These are phyloP conservation scores for Conopomorpha cramerella DNA, from an alignment of 1,140 invertebrate species.

Conservation along the genomic window DNA sequence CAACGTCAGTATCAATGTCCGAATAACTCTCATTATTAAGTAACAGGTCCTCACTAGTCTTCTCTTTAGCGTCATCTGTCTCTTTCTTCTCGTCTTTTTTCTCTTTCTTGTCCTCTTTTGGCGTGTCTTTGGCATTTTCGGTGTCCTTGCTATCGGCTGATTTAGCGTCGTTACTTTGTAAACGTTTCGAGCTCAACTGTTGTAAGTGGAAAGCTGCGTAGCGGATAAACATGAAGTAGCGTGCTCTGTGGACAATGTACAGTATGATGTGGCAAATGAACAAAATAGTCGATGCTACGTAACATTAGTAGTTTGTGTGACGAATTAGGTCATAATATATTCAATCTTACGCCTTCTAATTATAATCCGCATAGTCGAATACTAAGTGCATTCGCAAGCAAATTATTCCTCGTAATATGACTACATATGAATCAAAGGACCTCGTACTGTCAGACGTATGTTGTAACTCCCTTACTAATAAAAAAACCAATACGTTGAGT, in stretches of 20 bases:
- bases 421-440: no score
- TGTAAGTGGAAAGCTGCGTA: slow-evolving; percentile 93
- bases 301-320: no score
- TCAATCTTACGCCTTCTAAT: no score
- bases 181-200: slow-evolving; percentile 70
- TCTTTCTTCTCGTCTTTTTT: slow-evolving; percentile 21
- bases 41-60: slow-evolving; percentile 34
- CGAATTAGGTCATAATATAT: no score
- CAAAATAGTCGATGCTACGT: no score
- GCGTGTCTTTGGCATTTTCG: slow-evolving; percentile 26
- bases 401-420: no score
- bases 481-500: no score
- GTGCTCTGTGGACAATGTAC: slow-evolving; percentile 54
- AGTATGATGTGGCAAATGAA: not conserved
- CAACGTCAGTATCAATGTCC: slow-evolving; percentile 79
- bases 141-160: slow-evolving; percentile 40
- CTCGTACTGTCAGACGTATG: no score
- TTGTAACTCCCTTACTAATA: no score
- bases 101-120: slow-evolving; percentile 37
- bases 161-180: slow-evolving; percentile 33
- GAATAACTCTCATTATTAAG: slow-evolving; percentile 50
- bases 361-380: no score
- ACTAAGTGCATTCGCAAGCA: no score
- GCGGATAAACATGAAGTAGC: slow-evolving; percentile 96
- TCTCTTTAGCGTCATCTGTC: slow-evolving; percentile 20